Evolutionary conservation across 2,888 invertebrate genomes (phyloP).

Genomic region (Eledona agricola): DNA sequence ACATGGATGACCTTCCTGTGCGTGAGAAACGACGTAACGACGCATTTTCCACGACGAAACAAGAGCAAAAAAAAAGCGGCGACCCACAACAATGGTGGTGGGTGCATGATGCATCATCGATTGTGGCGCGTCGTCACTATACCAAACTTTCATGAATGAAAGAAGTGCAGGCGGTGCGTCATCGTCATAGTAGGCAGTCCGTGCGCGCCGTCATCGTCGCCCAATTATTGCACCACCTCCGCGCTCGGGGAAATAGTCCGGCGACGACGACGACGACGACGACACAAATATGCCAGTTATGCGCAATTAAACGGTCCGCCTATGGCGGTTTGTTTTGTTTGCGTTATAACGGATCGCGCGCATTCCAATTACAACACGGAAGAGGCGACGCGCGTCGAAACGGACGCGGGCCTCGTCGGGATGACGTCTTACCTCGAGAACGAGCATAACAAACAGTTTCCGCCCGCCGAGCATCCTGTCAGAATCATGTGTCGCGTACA

Average conservation of each 20-base stretch:
- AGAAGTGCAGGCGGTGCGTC: conserved; percentile 37
- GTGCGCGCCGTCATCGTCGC: conserved; percentile 41
- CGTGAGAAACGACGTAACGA: conserved; percentile 4
- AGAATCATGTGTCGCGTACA: conserved; percentile 51
- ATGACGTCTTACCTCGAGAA: conserved; percentile 46
- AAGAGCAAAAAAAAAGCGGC: conserved; percentile 4
- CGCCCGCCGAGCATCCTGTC: conserved; percentile 52
- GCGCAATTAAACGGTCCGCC: conserved; percentile 48
- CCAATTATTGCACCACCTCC: conserved; percentile 36
- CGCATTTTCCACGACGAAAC: neutral
- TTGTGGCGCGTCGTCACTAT: too few species aligned
- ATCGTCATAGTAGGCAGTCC: conserved; percentile 43
- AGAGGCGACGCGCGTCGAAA: conserved; percentile 28
- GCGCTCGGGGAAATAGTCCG: conserved; percentile 3
- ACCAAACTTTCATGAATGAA: conserved; percentile 39
- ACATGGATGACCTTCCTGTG: conserved; percentile 34
- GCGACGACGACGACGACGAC: conserved; percentile 8
- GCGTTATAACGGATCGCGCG: conserved; percentile 55
- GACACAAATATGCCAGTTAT: conserved; percentile 50
- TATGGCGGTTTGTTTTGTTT: conserved; percentile 50
- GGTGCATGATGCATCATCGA: neutral
- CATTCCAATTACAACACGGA: conserved; percentile 52
- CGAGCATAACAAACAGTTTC: conserved; percentile 54
- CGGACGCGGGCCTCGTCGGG: neutral
- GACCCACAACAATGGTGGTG: conserved; percentile 11